These are phyloP conservation scores for Phortica magna DNA, from an alignment of 2,888 invertebrate genomes.

Conservation along the genomic window DNA sequence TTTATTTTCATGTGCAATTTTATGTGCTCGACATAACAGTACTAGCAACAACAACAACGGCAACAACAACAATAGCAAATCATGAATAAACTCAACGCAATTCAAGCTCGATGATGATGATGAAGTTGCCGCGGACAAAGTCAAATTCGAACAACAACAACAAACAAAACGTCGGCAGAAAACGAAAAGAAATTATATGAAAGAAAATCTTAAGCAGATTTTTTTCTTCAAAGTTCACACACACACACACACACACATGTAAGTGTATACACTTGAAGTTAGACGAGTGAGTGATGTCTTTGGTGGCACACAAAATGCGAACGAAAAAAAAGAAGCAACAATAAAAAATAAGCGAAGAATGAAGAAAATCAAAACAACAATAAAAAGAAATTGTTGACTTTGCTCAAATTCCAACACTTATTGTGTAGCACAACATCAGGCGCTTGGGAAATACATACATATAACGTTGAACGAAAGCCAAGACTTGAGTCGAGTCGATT, in stretches of 20 bases:
- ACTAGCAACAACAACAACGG: slow-evolving; percentile 30
- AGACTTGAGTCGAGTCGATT: not conserved
- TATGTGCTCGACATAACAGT: slow-evolving; percentile 53
- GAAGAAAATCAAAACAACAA: slow-evolving; percentile 3
- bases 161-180: slow-evolving; percentile 12
- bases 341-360: not conserved
- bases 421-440: slow-evolving; percentile 35
- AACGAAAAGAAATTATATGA: slow-evolving; percentile 24
- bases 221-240: not conserved
- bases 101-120: slow-evolving; percentile 39
- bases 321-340: too few species aligned
- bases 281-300: slow-evolving; percentile 31
- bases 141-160: not conserved
- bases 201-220: slow-evolving; percentile 36
- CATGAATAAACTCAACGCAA: slow-evolving; percentile 47
- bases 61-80: slow-evolving; percentile 45
- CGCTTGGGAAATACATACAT: slow-evolving; percentile 31
- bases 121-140: not conserved
- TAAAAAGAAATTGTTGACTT: slow-evolving; percentile 35
- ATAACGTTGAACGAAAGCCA: not conserved
- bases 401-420: slow-evolving; percentile 38
- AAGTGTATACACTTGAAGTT: not conserved
- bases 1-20: slow-evolving; percentile 67
- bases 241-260: not conserved
- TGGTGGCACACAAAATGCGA: not conserved